Conservation (phyloP, 2,888 invertebrate genomes). For the Stenchaetothrips biformis region DNA sequence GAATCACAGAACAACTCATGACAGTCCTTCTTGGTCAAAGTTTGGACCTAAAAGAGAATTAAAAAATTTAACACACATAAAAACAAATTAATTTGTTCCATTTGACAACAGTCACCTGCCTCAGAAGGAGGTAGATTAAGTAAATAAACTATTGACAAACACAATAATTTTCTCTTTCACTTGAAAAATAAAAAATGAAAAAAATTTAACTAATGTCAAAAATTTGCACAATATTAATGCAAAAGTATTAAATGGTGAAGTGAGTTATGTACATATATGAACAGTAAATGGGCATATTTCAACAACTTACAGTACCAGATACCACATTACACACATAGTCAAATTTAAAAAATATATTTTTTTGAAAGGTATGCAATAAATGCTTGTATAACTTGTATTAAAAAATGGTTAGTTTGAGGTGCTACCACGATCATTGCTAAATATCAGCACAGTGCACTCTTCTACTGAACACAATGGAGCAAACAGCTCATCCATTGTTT, state of each 20-base stretch:
- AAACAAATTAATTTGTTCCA: neutral
- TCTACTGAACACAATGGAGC: neutral
- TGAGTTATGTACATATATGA: neutral
- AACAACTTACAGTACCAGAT: neutral
- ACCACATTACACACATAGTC: neutral
- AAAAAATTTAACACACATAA: neutral
- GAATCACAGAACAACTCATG: neutral
- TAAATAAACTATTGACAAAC: too few relatives aligned
- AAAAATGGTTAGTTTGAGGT: neutral
- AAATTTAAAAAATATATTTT: slow-evolving; percentile 15
- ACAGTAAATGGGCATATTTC: neutral
- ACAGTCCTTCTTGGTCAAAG: slow-evolving; percentile 14
- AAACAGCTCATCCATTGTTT: neutral
- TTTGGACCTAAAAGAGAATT: neutral
- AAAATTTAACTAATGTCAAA: neutral
- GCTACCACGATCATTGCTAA: neutral
- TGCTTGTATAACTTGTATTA: neutral
- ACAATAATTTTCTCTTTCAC: too few relatives aligned
- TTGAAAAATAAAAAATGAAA: neutral
- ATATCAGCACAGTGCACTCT: neutral
- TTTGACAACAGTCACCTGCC: too few relatives aligned
- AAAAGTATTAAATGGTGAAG: neutral
- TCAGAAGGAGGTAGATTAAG: too few relatives aligned
- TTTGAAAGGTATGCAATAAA: neutral
- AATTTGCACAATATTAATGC: neutral